phyloP scores from a whole-genome alignment of 2,888 invertebrate genomes.

The Acrocyrtus sp. region DNA sequence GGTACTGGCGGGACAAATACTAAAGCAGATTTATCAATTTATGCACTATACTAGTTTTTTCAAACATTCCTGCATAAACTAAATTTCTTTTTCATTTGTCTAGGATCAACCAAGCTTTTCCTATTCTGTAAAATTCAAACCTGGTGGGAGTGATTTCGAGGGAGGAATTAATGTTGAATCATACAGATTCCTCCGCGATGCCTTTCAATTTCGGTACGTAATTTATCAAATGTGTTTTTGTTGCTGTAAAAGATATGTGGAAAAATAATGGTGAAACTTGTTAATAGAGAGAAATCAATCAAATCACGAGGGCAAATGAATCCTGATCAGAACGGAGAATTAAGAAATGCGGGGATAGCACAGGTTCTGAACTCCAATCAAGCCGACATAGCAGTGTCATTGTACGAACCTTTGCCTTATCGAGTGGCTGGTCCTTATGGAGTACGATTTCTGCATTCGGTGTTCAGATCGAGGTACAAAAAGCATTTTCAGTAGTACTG shows the following conservation, averaged over 20 bases:
- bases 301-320: constrained; percentile 8
- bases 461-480: constrained; percentile 3
- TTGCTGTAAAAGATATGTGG: too few relatives aligned
- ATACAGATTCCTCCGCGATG: constrained; percentile 4
- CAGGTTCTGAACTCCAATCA: not conserved
- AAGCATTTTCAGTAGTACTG: not conserved
- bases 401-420: constrained; percentile 11
- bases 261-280: not conserved
- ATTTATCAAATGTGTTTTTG: too few relatives aligned
- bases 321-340: not conserved
- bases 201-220: constrained; percentile 6
- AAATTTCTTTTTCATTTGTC: too few relatives aligned
- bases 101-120: constrained; percentile 12
- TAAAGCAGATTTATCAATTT: too few relatives aligned
- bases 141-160: not conserved
- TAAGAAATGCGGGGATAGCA: constrained; percentile 3
- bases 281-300: not conserved
- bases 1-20: too few relatives aligned
- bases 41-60: too few relatives aligned
- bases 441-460: constrained; percentile 9
- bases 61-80: too few relatives aligned
- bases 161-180: constrained; percentile 8
- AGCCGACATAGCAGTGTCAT: constrained; percentile 1
- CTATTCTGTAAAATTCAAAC: constrained; percentile 8
- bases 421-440: constrained; percentile 10